Evolutionary conservation across 2,113 vertebrate genomes (phyloP).

Genomic region (Hoplias malabaricus): DNA sequence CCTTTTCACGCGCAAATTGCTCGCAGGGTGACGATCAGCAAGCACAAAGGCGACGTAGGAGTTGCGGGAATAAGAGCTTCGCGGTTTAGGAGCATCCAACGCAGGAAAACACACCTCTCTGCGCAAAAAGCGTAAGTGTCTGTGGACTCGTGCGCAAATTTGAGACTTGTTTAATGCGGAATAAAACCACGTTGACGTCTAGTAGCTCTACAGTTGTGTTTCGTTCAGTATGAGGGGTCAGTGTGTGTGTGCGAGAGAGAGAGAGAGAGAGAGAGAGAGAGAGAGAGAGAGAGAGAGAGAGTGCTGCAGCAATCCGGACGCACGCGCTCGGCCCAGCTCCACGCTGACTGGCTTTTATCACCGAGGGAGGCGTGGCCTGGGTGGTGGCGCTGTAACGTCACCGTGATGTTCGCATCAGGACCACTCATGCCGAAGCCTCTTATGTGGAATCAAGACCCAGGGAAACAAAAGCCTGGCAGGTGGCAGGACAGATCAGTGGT

Average conservation of each 20-base stretch:
- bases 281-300: too few species aligned
- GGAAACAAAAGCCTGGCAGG: background rate
- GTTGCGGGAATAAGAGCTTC: slow-evolving; percentile 16
- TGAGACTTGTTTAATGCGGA: background rate
- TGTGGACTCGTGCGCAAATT: too few species aligned
- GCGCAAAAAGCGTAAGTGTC: background rate
- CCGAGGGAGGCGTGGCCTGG: slow-evolving; percentile 50
- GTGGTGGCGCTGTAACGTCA: slow-evolving; percentile 3
- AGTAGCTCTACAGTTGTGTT: background rate
- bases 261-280: too few species aligned
- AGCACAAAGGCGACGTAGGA: background rate
- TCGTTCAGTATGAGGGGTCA: slow-evolving; percentile 40
- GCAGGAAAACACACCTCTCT: slow-evolving; percentile 9
- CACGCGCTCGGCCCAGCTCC: slow-evolving; percentile 38
- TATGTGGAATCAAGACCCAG: background rate
- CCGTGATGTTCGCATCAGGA: slow-evolving; percentile 69
- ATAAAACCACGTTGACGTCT: background rate
- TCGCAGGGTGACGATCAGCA: background rate
- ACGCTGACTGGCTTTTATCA: slow-evolving; percentile 41
- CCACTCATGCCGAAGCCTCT: slow-evolving; percentile 45
- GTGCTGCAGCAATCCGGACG: slow-evolving; percentile 42
- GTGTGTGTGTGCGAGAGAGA: slow-evolving; percentile 41
- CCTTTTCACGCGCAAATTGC: background rate
- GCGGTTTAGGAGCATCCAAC: slow-evolving; percentile 29
- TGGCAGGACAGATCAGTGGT: background rate